These are phyloP conservation scores for Orthochromis malagaraziensis DNA, from an alignment of 2,113 vertebrate species.

Conservation along the genomic window DNA sequence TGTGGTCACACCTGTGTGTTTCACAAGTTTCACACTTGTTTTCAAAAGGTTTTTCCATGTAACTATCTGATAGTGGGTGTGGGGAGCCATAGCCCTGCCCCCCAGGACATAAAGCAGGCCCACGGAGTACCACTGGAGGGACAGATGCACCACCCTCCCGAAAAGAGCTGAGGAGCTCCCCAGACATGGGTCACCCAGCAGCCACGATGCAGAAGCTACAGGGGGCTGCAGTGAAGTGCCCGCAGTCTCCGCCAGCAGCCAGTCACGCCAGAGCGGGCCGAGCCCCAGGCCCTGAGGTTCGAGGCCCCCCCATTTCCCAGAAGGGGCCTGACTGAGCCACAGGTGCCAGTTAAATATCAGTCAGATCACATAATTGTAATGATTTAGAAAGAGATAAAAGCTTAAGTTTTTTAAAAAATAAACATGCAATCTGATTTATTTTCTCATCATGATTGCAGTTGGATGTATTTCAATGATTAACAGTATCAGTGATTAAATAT, in stretches of 20 bases:
- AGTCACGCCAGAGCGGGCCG: accelerated
- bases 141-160: accelerated
- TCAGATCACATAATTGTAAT: background rate
- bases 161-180: background rate
- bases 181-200: background rate
- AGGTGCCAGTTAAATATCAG: background rate
- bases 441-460: background rate
- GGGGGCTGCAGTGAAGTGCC: background rate
- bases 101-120: background rate
- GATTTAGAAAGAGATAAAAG: accelerated
- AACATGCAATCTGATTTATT: background rate
- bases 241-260: accelerated
- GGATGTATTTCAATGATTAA: background rate
- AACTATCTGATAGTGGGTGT: background rate
- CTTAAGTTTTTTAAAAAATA: accelerated
- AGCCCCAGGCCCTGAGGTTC: accelerated
- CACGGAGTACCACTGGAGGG: accelerated
- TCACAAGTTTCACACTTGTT: background rate
- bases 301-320: background rate
- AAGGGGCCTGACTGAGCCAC: background rate
- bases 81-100: background rate
- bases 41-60: background rate
- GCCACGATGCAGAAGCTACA: background rate
- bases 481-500: background rate
- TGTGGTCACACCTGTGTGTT: background rate